Conservation (phyloP, 2,888 invertebrate species). For the Gymnocheta viridis region DNA sequence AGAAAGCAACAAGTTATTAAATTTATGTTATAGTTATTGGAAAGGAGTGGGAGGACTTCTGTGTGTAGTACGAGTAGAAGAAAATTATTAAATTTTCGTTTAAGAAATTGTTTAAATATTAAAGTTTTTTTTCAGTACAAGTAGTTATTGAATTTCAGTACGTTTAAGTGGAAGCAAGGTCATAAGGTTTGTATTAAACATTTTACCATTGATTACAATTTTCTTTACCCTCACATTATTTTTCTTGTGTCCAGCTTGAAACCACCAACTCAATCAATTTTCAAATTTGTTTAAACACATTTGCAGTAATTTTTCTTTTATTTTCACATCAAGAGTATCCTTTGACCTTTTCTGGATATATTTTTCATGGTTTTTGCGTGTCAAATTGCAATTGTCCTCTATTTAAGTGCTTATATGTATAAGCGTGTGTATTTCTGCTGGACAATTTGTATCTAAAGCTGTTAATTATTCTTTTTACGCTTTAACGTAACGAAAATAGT, state of each 20-base stretch:
- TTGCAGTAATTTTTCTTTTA: constrained; percentile 43
- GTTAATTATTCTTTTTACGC: constrained; percentile 67
- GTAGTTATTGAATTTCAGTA: not conserved
- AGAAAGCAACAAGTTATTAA: constrained; percentile 64
- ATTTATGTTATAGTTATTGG: constrained; percentile 27
- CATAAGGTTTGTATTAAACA: not conserved
- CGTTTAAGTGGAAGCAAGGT: not conserved
- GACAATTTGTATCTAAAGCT: constrained; percentile 50
- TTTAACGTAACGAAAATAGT: constrained; percentile 29
- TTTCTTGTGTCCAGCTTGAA: constrained; percentile 43
- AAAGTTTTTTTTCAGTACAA: not conserved
- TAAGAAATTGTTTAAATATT: not conserved
- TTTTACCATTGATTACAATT: not conserved
- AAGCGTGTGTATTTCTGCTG: constrained; percentile 28
- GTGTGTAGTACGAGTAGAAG: not conserved
- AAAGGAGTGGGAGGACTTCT: not conserved
- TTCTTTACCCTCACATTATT: constrained; percentile 26
- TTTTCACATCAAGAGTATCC: not conserved
- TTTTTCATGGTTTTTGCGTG: constrained; percentile 70
- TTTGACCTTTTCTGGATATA: constrained; percentile 42
- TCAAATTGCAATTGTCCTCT: constrained; percentile 74
- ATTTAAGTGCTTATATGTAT: too few relatives aligned
- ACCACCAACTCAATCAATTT: constrained; percentile 72
- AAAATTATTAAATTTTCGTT: not conserved
- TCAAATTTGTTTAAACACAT: constrained; percentile 68